phyloP scores from a whole-genome alignment of 2,888 invertebrate genomes.

The Eupithecia exiguata region DNA sequence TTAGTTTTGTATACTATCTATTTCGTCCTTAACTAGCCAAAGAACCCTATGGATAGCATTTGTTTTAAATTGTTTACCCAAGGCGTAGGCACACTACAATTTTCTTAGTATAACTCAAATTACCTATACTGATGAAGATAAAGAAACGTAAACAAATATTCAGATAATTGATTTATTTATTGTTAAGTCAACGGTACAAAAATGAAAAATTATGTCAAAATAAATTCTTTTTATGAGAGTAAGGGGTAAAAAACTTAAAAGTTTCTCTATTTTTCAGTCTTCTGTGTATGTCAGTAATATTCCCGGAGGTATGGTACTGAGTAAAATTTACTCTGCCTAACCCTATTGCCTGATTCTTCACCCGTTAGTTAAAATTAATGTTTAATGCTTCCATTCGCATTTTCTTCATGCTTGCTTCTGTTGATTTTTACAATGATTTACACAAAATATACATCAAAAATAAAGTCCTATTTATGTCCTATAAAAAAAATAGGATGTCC shows the following conservation, averaged over 20 bases:
- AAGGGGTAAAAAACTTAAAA: too few species aligned
- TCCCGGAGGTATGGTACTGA: background rate
- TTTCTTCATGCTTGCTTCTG: slow-evolving; percentile 47
- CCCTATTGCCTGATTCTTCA: slow-evolving; percentile 35
- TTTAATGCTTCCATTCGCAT: slow-evolving; percentile 59
- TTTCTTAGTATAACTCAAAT: too few species aligned
- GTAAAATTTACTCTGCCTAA: background rate
- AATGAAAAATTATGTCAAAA: too few species aligned
- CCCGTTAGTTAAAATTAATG: slow-evolving; percentile 68
- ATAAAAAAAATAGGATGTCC: background rate
- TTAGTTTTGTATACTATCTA: too few species aligned
- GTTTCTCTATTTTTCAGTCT: background rate
- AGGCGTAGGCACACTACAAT: too few species aligned
- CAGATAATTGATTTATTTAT: too few species aligned
- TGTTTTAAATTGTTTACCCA: too few species aligned
- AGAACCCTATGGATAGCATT: too few species aligned
- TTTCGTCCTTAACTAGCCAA: too few species aligned
- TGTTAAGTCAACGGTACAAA: too few species aligned
- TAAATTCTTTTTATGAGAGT: too few species aligned
- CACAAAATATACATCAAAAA: background rate
- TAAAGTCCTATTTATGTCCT: background rate
- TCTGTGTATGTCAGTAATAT: background rate
- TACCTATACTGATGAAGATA: background rate
- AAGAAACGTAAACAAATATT: background rate
- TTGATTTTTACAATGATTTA: background rate